These are phyloP conservation scores for Eidolon dupreanum DNA, from an alignment of 2,797 vertebrate species.

Conservation along the genomic window DNA sequence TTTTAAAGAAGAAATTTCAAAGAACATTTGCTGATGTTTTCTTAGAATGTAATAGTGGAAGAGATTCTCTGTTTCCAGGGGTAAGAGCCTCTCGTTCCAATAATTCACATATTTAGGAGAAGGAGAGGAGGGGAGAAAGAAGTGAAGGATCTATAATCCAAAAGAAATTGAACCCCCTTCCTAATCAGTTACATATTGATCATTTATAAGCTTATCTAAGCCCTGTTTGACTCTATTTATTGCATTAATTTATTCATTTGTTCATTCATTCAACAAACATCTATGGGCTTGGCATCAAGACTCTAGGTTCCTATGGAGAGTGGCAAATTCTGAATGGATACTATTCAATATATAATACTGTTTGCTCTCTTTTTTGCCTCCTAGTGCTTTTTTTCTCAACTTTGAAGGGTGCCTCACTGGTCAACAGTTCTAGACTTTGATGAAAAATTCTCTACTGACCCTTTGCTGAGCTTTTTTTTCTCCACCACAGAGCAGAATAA, in stretches of 20 bases:
- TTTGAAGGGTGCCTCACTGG: neutral
- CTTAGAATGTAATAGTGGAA: neutral
- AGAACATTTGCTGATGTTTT: neutral
- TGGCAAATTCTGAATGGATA: neutral
- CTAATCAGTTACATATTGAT: neutral
- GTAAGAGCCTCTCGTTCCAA: neutral
- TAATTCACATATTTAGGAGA: neutral
- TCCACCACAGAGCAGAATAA: constrained; percentile 44
- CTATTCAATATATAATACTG: neutral
- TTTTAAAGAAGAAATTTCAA: neutral
- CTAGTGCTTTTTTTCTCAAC: neutral
- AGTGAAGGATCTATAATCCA: neutral
- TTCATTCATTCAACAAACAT: neutral
- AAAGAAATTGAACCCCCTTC: constrained; percentile 22
- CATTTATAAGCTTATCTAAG: constrained; percentile 6
- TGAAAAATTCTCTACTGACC: neutral
- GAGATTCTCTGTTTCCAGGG: neutral
- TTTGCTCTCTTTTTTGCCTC: neutral
- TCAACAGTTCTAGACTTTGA: neutral
- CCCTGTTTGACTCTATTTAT: neutral
- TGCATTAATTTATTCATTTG: neutral
- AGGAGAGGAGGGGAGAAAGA: neutral
- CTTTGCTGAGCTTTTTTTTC: neutral
- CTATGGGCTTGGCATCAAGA: neutral
- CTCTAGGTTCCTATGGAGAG: neutral